Evolutionary conservation across 2,888 invertebrate species (phyloP).

Genomic region (Ametastegia equiseti): DNA sequence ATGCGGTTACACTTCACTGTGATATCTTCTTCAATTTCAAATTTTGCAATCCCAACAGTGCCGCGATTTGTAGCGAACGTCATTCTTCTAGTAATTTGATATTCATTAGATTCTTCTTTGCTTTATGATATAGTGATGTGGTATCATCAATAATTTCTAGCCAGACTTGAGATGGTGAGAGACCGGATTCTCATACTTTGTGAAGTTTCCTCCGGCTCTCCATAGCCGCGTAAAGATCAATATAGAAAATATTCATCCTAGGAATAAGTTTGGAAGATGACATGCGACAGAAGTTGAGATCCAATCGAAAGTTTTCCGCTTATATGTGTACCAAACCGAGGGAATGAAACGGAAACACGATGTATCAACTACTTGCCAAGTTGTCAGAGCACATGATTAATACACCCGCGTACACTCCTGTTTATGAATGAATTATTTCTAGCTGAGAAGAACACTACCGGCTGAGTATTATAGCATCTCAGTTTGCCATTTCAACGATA

Average conservation of each 20-base stretch:
- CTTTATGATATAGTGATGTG: background rate
- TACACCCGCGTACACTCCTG: background rate
- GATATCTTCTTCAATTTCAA: background rate
- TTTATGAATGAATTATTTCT: constrained; percentile 16
- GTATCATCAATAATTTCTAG: background rate
- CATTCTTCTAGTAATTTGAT: background rate
- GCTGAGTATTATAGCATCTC: background rate
- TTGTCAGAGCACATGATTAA: constrained; percentile 23
- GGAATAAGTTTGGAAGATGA: background rate
- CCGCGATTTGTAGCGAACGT: background rate
- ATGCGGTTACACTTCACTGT: background rate
- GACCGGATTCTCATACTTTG: no score
- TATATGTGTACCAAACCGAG: background rate
- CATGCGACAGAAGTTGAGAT: background rate
- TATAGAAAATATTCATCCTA: background rate
- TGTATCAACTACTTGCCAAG: constrained; percentile 29
- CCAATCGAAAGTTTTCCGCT: constrained; percentile 21
- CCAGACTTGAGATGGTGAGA: no score
- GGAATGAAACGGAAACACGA: constrained; percentile 26
- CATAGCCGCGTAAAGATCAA: background rate
- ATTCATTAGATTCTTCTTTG: background rate
- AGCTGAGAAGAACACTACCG: background rate
- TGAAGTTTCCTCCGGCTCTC: no score
- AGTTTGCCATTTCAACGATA: background rate
- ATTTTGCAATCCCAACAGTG: background rate